Evolutionary conservation across 2,113 vertebrate genomes (phyloP), one percentile per base, ranked within the genome.

Genomic region (Epinephelus cyanopodus): DNA sequence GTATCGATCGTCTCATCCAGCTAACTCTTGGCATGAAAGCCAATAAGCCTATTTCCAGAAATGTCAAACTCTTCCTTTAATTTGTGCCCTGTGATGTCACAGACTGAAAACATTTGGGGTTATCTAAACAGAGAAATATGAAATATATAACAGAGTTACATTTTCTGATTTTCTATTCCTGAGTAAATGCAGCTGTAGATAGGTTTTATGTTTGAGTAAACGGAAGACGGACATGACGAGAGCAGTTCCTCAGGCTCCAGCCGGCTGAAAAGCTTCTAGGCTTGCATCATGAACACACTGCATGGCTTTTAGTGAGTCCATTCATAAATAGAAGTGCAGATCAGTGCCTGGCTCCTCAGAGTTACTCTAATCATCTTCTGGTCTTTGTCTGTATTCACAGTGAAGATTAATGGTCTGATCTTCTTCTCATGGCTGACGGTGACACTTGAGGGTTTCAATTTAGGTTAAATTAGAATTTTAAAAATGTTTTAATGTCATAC

Each of bases 271-370:
- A 42, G 48, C 80, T 86, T 89, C 90, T 90, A 0, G 13, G 11
- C 10, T 66, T 61, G 45, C 89, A 85, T 93, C 92, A 8, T 88
- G 90, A 33, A 47, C 88, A 71, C 91, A 81, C 90, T 15, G 4
- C 15, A 10, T 6, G 6, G 6, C 82, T 77, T 95, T 94, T n/a
- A 56, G 82, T 39, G 89, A 76, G 84, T 53, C 54, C 89, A 92
- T 82, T 94, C 94, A 94, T 87, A 47, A 69, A 78, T 66, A 93
- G 90, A 88, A 89, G 78, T 12, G 27, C 68, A 23, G 2, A 62
- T 89, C 91, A 73, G 80, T 0, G 56, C 4, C 83, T 21, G 69
- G 79, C 29, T 74, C 79, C 83, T 64, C 66, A 67, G 48, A 64
- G 33, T 12, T 25, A 18, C 53, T 90, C 80, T 62, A 76, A 42